phyloP scores from a whole-genome alignment of 2,113 vertebrate species.

The Struthidea cinerea region DNA sequence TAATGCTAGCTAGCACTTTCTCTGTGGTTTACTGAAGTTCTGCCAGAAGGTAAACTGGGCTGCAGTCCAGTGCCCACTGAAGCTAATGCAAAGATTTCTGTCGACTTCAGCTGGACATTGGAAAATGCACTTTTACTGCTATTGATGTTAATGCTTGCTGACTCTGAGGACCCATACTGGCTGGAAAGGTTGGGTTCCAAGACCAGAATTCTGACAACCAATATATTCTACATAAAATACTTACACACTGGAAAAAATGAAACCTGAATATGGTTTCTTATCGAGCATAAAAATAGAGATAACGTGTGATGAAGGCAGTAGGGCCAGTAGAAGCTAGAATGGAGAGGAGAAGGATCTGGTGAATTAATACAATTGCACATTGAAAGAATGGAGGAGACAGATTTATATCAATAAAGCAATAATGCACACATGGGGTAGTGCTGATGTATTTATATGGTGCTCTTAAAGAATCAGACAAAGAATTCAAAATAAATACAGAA shows the following conservation, averaged over 20 bases:
- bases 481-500: not conserved
- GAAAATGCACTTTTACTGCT: not conserved
- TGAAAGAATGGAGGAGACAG: not conserved
- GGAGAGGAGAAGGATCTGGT: not conserved
- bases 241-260: not conserved
- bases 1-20: not conserved
- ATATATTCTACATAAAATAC: not conserved
- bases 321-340: not conserved
- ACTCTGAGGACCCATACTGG: not conserved
- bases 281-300: not conserved
- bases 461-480: not conserved
- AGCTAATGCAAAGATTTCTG: not conserved
- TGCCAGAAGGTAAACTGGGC: not conserved
- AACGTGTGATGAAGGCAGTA: not conserved
- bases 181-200: not conserved
- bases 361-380: not conserved
- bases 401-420: not conserved
- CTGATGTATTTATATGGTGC: not conserved
- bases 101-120: not conserved
- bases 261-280: not conserved
- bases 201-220: not conserved
- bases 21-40: not conserved
- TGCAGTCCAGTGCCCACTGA: not conserved
- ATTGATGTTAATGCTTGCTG: not conserved
- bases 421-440: not conserved